Conservation (phyloP, 2,113 vertebrate genomes). For the Cranoglanis bouderius region DNA sequence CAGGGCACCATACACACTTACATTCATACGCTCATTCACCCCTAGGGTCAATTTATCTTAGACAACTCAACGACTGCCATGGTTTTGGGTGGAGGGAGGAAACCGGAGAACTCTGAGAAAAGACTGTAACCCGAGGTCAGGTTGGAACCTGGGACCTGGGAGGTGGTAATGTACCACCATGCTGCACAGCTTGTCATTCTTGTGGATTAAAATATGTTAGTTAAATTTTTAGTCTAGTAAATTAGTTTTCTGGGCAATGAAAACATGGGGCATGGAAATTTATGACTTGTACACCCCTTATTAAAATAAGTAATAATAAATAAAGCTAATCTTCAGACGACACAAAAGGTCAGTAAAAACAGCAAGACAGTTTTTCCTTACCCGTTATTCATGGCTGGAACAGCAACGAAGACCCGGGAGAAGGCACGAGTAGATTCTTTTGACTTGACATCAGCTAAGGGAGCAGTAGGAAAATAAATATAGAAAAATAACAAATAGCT, state of each 20-base stretch:
- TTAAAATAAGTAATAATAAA: neutral
- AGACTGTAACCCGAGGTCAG: neutral
- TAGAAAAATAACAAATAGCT: neutral
- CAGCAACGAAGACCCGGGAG: conserved; percentile 84
- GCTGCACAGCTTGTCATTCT: neutral
- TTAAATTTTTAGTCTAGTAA: neutral
- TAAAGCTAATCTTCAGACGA: neutral
- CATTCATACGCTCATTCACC: neutral
- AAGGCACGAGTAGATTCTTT: conserved; percentile 82
- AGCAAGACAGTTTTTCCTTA: conserved; percentile 51
- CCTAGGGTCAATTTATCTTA: neutral
- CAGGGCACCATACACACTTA: neutral
- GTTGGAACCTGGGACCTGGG: neutral
- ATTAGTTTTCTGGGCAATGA: neutral
- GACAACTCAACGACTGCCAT: neutral
- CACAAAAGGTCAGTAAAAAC: neutral
- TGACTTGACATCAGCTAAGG: conserved; percentile 80
- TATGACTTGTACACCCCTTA: neutral
- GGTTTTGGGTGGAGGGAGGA: neutral
- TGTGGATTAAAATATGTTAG: neutral
- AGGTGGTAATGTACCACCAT: neutral
- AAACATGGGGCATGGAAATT: neutral
- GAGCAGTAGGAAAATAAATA: neutral
- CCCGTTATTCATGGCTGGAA: conserved; percentile 84
- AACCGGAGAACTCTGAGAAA: neutral